A percentile compares a stretch with the other conserved stretches of the same genome.
phyloP scores from a whole-genome alignment of 2,888 invertebrate species.

The Phyllotreta striolata region DNA sequence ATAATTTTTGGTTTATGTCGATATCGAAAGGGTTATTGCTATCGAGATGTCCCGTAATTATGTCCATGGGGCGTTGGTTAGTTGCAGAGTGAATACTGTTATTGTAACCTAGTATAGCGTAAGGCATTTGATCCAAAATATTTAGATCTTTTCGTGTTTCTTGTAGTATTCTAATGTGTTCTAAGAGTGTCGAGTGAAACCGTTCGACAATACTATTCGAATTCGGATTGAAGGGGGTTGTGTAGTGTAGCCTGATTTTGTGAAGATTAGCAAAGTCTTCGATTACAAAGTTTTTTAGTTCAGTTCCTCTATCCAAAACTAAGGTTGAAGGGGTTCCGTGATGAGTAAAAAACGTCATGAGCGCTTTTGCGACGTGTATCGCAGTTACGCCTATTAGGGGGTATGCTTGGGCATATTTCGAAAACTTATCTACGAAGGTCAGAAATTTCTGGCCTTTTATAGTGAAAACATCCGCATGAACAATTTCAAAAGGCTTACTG shows the following conservation, averaged over 20 bases:
- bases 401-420: constrained; percentile 17
- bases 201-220: constrained; percentile 31
- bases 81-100: constrained; percentile 30
- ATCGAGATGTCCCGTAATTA: constrained; percentile 27
- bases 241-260: constrained; percentile 35
- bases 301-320: constrained; percentile 31
- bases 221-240: constrained; percentile 22
- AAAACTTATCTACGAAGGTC: constrained; percentile 1
- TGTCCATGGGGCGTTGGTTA: constrained; percentile 23
- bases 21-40: constrained; percentile 24
- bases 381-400: constrained; percentile 6
- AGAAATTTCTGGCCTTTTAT: constrained; percentile 4
- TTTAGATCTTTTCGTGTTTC: constrained; percentile 5
- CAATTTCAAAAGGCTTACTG: constrained; percentile 9
- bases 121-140: constrained; percentile 16
- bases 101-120: constrained; percentile 31
- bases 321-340: constrained; percentile 29
- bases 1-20: constrained; percentile 21
- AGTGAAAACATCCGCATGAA: not conserved
- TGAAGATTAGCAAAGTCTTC: constrained; percentile 29
- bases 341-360: constrained; percentile 28
- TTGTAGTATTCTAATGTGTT: constrained; percentile 19
- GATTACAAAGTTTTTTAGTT: constrained; percentile 30
- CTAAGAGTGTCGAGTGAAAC: constrained; percentile 27
- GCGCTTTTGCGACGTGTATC: constrained; percentile 10